Conservation (phyloP, 2,113 vertebrate species). For the Dasyurus viverrinus region DNA sequence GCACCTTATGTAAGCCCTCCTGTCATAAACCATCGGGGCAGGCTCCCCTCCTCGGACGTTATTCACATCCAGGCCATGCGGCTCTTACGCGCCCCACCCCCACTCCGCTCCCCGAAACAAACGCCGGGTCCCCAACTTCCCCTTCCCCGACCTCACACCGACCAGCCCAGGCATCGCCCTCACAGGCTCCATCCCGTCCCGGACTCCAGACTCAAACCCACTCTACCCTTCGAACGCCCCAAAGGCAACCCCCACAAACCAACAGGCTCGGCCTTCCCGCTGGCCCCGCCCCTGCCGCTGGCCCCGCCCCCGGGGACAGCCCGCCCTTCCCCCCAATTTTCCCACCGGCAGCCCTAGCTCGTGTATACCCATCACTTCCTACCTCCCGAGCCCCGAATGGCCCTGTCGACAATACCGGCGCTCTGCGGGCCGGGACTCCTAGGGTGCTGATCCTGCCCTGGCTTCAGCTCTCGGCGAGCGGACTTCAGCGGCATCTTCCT, state of each 20-base stretch:
- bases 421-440: constrained; percentile 42
- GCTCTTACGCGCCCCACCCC: no score
- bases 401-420: constrained; percentile 32
- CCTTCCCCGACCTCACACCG: background rate
- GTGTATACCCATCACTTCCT: constrained; percentile 7
- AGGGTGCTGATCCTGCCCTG: constrained; percentile 41
- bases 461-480: constrained; percentile 1
- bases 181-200: background rate
- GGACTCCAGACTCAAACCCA: background rate
- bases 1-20: background rate
- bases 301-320: constrained; percentile 3
- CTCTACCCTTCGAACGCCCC: background rate
- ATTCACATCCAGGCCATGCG: background rate
- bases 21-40: background rate
- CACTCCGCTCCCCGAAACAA: background rate
- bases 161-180: background rate
- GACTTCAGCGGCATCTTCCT: constrained; percentile 70
- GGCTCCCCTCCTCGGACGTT: background rate
- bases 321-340: background rate
- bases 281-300: background rate
- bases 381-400: constrained; percentile 55
- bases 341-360: background rate
- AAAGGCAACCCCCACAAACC: background rate
- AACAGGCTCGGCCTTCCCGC: background rate
- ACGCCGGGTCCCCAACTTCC: background rate